Evolutionary conservation across 2,797 vertebrate genomes (phyloP).

Genomic region (Lagocephalus sceleratus): DNA sequence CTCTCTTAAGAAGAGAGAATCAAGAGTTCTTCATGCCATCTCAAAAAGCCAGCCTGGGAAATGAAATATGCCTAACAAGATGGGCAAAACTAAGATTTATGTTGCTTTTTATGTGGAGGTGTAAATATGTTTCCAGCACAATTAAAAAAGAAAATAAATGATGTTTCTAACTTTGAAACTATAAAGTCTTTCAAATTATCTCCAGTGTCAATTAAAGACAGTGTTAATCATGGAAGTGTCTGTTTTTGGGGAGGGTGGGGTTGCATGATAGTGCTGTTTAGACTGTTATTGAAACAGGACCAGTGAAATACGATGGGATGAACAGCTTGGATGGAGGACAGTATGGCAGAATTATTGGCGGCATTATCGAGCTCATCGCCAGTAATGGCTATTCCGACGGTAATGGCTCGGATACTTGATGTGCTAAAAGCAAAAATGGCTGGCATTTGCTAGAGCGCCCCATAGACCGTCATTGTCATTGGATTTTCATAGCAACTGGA

Average conservation of each 20-base stretch:
- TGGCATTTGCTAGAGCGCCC: constrained; percentile 28
- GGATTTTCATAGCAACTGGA: constrained; percentile 11
- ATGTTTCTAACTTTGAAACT: constrained; percentile 43
- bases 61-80: too few relatives aligned
- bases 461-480: constrained; percentile 30
- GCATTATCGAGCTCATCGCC: constrained; percentile 46
- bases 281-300: constrained; percentile 40
- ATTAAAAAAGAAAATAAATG: constrained; percentile 3
- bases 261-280: constrained; percentile 39
- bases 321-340: constrained; percentile 48
- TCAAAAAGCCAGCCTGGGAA: too few relatives aligned
- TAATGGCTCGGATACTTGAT: constrained; percentile 58
- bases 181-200: constrained; percentile 20
- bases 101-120: too few relatives aligned
- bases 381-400: constrained; percentile 46
- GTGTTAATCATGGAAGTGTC: constrained; percentile 33
- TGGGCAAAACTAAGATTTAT: too few relatives aligned
- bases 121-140: constrained; percentile 10
- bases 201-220: constrained; percentile 26
- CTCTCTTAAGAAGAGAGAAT: background rate
- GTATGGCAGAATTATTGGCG: constrained; percentile 45
- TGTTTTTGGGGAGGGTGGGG: constrained; percentile 20
- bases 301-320: constrained; percentile 36
- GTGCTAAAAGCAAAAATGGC: constrained; percentile 33
- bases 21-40: too few relatives aligned